These are phyloP conservation scores for Drosophila macrospina DNA, from an alignment of 2,888 invertebrate genomes.

Conservation along the genomic window DNA sequence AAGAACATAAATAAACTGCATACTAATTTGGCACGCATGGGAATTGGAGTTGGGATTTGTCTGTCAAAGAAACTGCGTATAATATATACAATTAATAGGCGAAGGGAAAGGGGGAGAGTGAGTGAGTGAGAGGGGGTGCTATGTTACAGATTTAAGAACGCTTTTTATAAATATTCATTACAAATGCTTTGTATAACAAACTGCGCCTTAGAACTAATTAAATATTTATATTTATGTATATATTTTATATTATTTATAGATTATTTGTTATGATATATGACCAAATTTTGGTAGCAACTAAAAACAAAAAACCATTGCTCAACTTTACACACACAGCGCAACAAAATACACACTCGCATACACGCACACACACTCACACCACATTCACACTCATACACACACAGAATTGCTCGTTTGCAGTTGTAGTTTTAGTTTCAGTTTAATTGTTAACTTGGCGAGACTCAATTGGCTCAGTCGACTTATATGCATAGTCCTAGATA, in stretches of 20 bases:
- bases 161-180: constrained; percentile 72
- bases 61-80: constrained; percentile 26
- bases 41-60: constrained; percentile 30
- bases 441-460: constrained; percentile 83
- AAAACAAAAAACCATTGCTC: constrained; percentile 44
- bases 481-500: constrained; percentile 56
- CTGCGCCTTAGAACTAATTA: constrained; percentile 76
- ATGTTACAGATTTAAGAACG: constrained; percentile 55
- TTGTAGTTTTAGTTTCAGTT: constrained; percentile 51
- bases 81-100: constrained; percentile 70
- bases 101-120: constrained; percentile 1
- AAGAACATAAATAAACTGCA: constrained; percentile 51
- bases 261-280: constrained; percentile 45
- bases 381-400: not conserved
- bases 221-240: constrained; percentile 59
- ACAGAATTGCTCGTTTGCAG: constrained; percentile 18
- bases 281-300: constrained; percentile 71
- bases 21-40: constrained; percentile 69
- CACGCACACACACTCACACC: constrained; percentile 5
- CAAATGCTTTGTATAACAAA: constrained; percentile 79
- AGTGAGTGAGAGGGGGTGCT: constrained; percentile 26
- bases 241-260: constrained; percentile 24
- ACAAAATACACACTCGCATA: constrained; percentile 14
- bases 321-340: constrained; percentile 20
- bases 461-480: constrained; percentile 84